phyloP scores from a whole-genome alignment of 2,797 vertebrate genomes.

The Astyanax mexicanus region DNA sequence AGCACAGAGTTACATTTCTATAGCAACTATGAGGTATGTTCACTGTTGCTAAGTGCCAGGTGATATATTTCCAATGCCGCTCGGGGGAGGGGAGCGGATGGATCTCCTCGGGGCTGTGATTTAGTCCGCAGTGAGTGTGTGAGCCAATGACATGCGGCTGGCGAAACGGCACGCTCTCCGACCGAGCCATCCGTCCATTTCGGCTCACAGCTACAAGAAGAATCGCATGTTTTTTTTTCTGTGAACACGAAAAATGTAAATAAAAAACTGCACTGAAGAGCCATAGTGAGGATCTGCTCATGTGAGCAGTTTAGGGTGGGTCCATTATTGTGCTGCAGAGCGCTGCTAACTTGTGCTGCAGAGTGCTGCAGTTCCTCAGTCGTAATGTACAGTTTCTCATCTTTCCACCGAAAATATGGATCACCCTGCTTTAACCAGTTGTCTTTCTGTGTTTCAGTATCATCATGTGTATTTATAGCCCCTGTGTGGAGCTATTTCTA shows the following conservation, averaged over 20 bases:
- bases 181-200: slow-evolving; percentile 49
- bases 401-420: slow-evolving; percentile 29
- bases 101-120: slow-evolving; percentile 63
- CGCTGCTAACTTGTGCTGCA: slow-evolving; percentile 22
- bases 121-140: slow-evolving; percentile 34
- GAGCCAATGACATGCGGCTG: slow-evolving; percentile 25
- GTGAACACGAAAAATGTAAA: slow-evolving; percentile 18
- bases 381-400: slow-evolving; percentile 30
- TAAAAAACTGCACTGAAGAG: slow-evolving; percentile 30
- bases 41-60: slow-evolving; percentile 75
- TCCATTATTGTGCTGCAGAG: slow-evolving; percentile 35
- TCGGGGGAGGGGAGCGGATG: slow-evolving; percentile 63
- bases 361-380: slow-evolving; percentile 29
- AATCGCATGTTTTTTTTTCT: slow-evolving; percentile 32
- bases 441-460: slow-evolving; percentile 34
- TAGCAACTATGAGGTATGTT: slow-evolving; percentile 77
- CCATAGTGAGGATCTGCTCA: slow-evolving; percentile 40
- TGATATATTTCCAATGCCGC: slow-evolving; percentile 68
- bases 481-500: slow-evolving; percentile 9
- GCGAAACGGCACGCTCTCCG: slow-evolving; percentile 30
- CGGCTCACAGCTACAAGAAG: slow-evolving; percentile 51
- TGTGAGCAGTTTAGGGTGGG: slow-evolving; percentile 18
- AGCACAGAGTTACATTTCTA: slow-evolving; percentile 71
- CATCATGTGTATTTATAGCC: slow-evolving; percentile 4
- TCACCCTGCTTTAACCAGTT: slow-evolving; percentile 31